Evolutionary conservation across 2,797 vertebrate species (phyloP).

Genomic region (Trachurus trachurus): DNA sequence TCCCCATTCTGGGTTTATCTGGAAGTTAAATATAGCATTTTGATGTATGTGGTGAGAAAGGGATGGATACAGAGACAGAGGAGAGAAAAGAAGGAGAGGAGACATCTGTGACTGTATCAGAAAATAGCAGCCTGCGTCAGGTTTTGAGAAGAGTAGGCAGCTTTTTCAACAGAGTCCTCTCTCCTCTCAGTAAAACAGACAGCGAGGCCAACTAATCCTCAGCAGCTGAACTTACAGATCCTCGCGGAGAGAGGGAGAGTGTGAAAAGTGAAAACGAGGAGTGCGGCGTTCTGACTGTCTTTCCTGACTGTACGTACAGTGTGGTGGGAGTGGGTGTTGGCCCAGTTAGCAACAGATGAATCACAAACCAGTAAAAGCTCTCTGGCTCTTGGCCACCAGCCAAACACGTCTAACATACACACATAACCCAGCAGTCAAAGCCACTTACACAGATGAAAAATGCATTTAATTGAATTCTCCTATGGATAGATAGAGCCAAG

Average conservation of each 20-base stretch:
- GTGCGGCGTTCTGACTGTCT: slow-evolving; percentile 24
- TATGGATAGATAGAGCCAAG: slow-evolving; percentile 32
- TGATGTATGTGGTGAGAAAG: slow-evolving; percentile 42
- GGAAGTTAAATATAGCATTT: slow-evolving; percentile 63
- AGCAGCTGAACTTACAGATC: slow-evolving; percentile 54
- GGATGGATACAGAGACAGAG: slow-evolving; percentile 17
- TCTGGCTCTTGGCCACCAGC: slow-evolving; percentile 28
- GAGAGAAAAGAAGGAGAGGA: slow-evolving; percentile 28
- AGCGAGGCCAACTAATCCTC: slow-evolving; percentile 57
- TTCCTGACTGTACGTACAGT: slow-evolving; percentile 64
- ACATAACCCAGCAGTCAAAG: slow-evolving; percentile 16
- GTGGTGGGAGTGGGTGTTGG: slow-evolving; percentile 60
- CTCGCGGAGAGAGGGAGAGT: slow-evolving; percentile 23
- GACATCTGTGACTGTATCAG: slow-evolving; percentile 51
- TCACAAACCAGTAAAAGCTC: slow-evolving; percentile 60
- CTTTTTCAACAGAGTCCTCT: slow-evolving; percentile 41
- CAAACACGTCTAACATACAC: slow-evolving; percentile 31
- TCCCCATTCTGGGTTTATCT: slow-evolving; percentile 41
- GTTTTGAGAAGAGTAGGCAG: slow-evolving; percentile 41
- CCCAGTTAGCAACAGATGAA: slow-evolving; percentile 64
- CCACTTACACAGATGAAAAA: slow-evolving; percentile 54
- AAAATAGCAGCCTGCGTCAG: slow-evolving; percentile 54
- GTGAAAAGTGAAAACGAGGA: slow-evolving; percentile 22
- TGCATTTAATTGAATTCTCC: slow-evolving; percentile 36
- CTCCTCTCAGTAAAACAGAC: slow-evolving; percentile 52